Evolutionary conservation across 1,140 invertebrate species (phyloP).

Genomic region (Drosophila nannoptera): DNA sequence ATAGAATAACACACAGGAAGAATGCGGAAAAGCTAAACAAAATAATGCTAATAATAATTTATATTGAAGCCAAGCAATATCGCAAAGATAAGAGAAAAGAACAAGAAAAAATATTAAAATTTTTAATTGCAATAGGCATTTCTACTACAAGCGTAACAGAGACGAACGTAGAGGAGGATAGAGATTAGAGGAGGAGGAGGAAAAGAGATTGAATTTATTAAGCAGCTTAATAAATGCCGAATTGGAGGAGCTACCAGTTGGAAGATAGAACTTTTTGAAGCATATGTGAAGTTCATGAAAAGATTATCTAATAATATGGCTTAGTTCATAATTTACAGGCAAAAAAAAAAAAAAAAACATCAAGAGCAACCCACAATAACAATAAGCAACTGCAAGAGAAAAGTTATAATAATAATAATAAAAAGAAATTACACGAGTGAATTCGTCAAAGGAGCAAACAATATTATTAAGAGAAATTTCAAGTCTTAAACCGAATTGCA

Average conservation of each 20-base stretch:
- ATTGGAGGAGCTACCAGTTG: constrained; percentile 23
- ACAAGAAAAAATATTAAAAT: constrained; percentile 36
- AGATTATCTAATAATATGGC: constrained; percentile 58
- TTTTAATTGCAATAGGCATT: constrained; percentile 67
- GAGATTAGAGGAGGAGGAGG: constrained; percentile 29
- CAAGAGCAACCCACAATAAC: constrained; percentile 41
- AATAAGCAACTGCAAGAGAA: constrained; percentile 33
- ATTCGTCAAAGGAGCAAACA: too few relatives aligned
- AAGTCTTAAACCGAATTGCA: constrained; percentile 65
- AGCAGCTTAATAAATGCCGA: constrained; percentile 66
- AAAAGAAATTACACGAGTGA: too few relatives aligned
- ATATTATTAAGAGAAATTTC: constrained; percentile 53
- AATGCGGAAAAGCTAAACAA: constrained; percentile 20
- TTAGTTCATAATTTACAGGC: constrained; percentile 72
- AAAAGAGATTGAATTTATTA: constrained; percentile 64
- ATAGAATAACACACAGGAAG: constrained; percentile 39
- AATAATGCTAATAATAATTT: constrained; percentile 46
- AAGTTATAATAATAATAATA: background rate
- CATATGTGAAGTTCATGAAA: constrained; percentile 62
- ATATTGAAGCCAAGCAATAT: constrained; percentile 41
- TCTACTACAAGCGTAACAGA: constrained; percentile 33
- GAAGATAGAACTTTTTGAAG: constrained; percentile 55
- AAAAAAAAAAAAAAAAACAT: constrained; percentile 39
- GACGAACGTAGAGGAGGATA: constrained; percentile 22
- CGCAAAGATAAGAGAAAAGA: constrained; percentile 18